These are phyloP conservation scores for Coracias cyanogaster DNA, from an alignment of 2,797 vertebrate species.

Conservation along the genomic window DNA sequence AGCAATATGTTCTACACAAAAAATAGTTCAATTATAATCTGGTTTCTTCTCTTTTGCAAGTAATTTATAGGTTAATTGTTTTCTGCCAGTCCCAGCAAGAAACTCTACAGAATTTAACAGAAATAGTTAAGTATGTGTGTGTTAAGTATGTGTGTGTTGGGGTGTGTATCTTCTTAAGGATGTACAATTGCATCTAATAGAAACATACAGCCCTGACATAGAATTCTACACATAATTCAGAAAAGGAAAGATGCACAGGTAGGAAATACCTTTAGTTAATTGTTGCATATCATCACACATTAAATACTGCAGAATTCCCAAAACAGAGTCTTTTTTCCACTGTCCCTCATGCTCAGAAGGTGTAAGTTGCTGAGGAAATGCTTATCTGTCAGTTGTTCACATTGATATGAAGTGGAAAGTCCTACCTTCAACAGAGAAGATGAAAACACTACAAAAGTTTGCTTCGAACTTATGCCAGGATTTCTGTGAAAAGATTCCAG, in stretches of 20 bases:
- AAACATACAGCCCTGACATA: not conserved
- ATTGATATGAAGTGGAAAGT: not conserved
- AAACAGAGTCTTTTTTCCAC: not conserved
- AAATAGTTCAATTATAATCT: not conserved
- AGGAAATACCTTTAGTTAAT: not conserved
- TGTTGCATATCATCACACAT: not conserved
- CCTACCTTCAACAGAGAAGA: not conserved
- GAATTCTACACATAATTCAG: not conserved
- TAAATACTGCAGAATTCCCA: not conserved
- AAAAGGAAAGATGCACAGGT: not conserved
- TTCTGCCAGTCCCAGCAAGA: not conserved
- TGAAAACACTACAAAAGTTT: not conserved
- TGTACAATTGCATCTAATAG: not conserved
- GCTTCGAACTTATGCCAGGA: not conserved
- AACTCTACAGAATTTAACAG: not conserved
- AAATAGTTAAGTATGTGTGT: not conserved
- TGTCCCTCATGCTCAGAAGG: not conserved
- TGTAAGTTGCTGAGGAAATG: not conserved
- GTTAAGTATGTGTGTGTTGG: accelerated
- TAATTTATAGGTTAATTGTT: not conserved
- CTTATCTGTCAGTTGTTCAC: not conserved
- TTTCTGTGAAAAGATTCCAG: not conserved
- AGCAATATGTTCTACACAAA: not conserved
- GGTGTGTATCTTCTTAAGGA: not conserved
- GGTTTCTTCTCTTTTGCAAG: not conserved